Evolutionary conservation across 2,113 vertebrate species (phyloP).

Genomic region (Phylloscopus trochilus): DNA sequence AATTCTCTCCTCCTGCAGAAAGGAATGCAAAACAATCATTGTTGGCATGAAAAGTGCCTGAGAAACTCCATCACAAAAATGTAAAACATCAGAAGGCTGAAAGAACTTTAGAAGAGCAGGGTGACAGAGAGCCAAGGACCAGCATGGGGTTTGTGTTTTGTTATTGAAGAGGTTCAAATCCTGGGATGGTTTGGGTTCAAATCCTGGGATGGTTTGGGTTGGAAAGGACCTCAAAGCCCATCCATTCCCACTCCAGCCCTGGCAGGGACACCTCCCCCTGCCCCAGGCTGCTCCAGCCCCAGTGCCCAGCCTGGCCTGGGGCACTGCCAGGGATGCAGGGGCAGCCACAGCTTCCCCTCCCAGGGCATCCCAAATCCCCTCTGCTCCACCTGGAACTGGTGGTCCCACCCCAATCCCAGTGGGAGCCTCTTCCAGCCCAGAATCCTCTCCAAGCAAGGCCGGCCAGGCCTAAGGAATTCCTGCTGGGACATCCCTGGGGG

Average conservation of each 20-base stretch:
- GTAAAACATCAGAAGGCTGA: no score
- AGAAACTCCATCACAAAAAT: no score
- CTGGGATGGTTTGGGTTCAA: not conserved
- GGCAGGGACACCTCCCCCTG: not conserved
- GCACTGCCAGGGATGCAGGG: not conserved
- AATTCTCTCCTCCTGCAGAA: no score
- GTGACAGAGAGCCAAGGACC: not conserved
- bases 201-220: no score
- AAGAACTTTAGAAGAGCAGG: no score
- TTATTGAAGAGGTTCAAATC: not conserved
- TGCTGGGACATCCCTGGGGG: not conserved
- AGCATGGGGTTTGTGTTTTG: accelerated
- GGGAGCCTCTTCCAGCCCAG: not conserved
- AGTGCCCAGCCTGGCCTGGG: not conserved
- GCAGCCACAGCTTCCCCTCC: not conserved
- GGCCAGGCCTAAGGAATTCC: not conserved
- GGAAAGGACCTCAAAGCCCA: not conserved
- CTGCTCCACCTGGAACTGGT: not conserved
- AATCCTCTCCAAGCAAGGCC: not conserved
- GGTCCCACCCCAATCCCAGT: not conserved
- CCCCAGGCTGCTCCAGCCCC: not conserved
- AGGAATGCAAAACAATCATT: no score
- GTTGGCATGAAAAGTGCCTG: no score
- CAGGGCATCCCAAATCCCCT: not conserved
- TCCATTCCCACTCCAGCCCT: accelerated